These are phyloP conservation scores for Villa cingulata DNA, from an alignment of 2,888 invertebrate genomes.

Conservation along the genomic window DNA sequence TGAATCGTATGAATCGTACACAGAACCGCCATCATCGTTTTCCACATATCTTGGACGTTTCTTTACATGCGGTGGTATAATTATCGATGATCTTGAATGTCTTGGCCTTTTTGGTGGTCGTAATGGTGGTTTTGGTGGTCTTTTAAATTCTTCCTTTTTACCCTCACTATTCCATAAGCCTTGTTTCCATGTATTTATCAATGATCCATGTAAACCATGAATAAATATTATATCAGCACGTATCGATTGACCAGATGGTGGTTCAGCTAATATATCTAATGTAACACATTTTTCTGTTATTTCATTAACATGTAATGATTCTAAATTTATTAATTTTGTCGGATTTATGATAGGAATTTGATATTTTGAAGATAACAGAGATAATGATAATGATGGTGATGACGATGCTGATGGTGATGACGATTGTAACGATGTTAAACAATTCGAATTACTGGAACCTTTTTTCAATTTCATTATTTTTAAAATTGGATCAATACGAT, in stretches of 20 bases:
- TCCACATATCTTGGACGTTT: conserved; percentile 25
- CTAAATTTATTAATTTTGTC: too few species aligned
- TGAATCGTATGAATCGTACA: not conserved
- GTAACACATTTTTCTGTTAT: conserved; percentile 28
- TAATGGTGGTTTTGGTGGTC: conserved; percentile 32
- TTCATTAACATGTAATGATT: conserved; percentile 6
- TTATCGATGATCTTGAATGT: conserved; percentile 25
- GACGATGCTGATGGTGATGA: not conserved
- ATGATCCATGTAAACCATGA: conserved; percentile 57
- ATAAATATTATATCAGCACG: conserved; percentile 65
- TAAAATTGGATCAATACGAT: conserved; percentile 31
- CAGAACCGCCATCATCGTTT: conserved; percentile 5
- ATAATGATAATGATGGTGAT: not conserved
- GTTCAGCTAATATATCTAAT: conserved; percentile 30
- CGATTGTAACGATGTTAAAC: not conserved
- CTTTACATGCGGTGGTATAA: conserved; percentile 27
- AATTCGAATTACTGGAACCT: conserved; percentile 4
- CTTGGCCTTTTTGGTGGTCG: conserved; percentile 31
- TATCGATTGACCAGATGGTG: conserved; percentile 28
- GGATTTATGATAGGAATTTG: not conserved
- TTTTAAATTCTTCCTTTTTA: conserved; percentile 29
- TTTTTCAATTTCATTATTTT: conserved; percentile 31
- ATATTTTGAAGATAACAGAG: too few species aligned
- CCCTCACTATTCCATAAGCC: conserved; percentile 47
- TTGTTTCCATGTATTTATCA: conserved; percentile 72